These are phyloP conservation scores for Sebastiscus albofasciatus DNA, from an alignment of 2,797 vertebrate genomes.

Conservation along the genomic window DNA sequence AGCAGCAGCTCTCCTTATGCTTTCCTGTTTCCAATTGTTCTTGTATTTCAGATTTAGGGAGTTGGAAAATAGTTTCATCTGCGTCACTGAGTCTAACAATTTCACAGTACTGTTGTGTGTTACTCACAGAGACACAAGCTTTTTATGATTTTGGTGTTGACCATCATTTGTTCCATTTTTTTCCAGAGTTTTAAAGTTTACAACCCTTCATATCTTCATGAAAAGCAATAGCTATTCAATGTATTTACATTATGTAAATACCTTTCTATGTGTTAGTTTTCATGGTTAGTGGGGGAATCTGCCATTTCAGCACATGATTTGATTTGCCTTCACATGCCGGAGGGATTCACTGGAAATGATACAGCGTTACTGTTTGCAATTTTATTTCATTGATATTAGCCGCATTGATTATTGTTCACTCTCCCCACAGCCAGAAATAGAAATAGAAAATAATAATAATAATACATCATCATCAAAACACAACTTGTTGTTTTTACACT, in stretches of 20 bases:
- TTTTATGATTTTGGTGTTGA: neutral
- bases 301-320: neutral
- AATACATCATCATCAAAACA: neutral
- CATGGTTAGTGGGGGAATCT: neutral
- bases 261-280: neutral
- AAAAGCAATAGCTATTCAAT: neutral
- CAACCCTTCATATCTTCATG: neutral
- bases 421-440: neutral
- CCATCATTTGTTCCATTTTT: neutral
- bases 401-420: neutral
- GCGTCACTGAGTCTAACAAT: neutral
- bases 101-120: neutral
- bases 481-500: neutral
- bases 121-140: neutral
- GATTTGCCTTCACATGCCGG: neutral
- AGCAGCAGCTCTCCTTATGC: neutral
- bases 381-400: neutral
- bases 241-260: neutral
- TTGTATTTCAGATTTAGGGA: constrained; percentile 6
- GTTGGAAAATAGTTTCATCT: constrained; percentile 1
- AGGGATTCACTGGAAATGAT: neutral
- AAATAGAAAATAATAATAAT: neutral
- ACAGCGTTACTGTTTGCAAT: neutral
- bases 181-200: neutral
- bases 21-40: constrained; percentile 29